Percentiles rank a stretch among this genome's conserved stretches.
Evolutionary conservation across 2,888 invertebrate species (phyloP).

Genomic region (Monochamus alternatus): DNA sequence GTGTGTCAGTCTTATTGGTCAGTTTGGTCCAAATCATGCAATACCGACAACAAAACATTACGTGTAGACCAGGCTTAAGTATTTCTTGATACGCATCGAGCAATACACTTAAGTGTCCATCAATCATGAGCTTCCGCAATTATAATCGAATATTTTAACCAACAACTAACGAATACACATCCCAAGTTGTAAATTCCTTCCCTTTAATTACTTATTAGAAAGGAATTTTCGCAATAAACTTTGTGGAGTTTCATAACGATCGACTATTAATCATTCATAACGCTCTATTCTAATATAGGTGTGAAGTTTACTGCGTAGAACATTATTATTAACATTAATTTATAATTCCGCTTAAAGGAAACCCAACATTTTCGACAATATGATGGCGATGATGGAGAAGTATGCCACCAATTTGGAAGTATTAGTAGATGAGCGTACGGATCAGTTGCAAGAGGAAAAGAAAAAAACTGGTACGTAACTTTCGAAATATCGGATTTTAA

Average conservation of each 20-base stretch:
- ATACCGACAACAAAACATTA: no score
- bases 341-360: slow-evolving; percentile 75
- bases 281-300: not conserved
- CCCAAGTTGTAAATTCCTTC: no score
- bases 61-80: no score
- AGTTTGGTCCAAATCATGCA: no score
- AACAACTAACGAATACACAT: no score
- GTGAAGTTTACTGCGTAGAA: not conserved
- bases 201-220: not conserved
- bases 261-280: not conserved
- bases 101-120: no score
- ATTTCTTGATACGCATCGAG: no score
- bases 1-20: no score
- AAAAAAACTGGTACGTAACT: slow-evolving; percentile 86
- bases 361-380: slow-evolving; percentile 96
- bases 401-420: slow-evolving; percentile 96
- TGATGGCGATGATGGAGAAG: slow-evolving; percentile 99
- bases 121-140: no score
- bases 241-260: not conserved
- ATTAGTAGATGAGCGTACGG: slow-evolving; percentile 93
- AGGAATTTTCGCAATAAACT: not conserved
- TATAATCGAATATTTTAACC: no score
- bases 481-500: no score
- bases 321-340: not conserved
- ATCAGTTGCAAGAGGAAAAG: slow-evolving; percentile 95